Conservation (phyloP, 2,113 vertebrate species). For the Crocuta crocuta region DNA sequence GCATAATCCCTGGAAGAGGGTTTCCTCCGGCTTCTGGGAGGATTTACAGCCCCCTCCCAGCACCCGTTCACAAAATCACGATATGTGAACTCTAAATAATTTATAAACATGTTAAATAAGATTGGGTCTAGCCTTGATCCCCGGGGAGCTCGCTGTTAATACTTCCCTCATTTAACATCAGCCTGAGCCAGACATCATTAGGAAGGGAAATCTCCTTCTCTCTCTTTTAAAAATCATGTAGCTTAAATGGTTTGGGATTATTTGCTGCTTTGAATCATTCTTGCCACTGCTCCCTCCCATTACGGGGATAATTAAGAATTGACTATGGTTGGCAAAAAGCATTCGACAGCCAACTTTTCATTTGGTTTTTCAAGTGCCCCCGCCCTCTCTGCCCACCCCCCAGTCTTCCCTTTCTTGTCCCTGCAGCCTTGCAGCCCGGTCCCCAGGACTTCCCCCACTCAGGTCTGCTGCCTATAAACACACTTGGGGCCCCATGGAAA, state of each 20-base stretch:
- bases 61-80: slow-evolving; percentile 68
- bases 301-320: slow-evolving; percentile 78
- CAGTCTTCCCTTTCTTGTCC: slow-evolving; percentile 53
- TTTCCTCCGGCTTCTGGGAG: slow-evolving; percentile 26
- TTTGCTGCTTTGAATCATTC: slow-evolving; percentile 74
- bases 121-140: slow-evolving; percentile 60
- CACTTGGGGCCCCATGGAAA: slow-evolving; percentile 78
- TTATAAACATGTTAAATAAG: slow-evolving; percentile 79
- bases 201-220: slow-evolving; percentile 71
- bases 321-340: slow-evolving; percentile 77
- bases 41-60: not conserved
- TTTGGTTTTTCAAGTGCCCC: slow-evolving; percentile 76
- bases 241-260: slow-evolving; percentile 79
- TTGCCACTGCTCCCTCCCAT: slow-evolving; percentile 73
- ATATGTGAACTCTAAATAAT: slow-evolving; percentile 78
- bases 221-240: slow-evolving; percentile 81
- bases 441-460: not conserved
- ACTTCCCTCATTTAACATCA: slow-evolving; percentile 78
- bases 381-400: not conserved
- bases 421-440: not conserved
- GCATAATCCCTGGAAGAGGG: not conserved
- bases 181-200: slow-evolving; percentile 79
- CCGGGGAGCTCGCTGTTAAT: slow-evolving; percentile 72
- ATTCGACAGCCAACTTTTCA: slow-evolving; percentile 74
- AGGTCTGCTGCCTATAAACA: slow-evolving; percentile 72